Percentiles rank a stretch among this genome's conserved stretches.
phyloP scores from a whole-genome alignment of 35 echinoderm and acorn worm species.

The Ophioderma brevispina region DNA sequence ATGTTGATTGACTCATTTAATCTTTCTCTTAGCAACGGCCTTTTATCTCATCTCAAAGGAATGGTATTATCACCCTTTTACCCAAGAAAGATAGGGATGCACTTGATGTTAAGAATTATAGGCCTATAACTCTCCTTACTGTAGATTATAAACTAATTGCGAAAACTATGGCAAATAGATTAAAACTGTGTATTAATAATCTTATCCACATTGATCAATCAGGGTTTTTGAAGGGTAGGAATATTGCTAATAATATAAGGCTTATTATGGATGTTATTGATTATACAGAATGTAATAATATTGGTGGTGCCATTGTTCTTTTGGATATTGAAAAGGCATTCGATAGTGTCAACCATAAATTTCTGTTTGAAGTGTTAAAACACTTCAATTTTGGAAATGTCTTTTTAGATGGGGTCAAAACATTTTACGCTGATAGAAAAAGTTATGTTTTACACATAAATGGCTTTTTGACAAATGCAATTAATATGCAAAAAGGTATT shows the following conservation, averaged over 20 bases:
- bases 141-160: too few species aligned
- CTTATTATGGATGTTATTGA: not conserved
- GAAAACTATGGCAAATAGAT: not conserved
- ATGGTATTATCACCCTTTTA: too few species aligned
- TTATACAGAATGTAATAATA: not conserved
- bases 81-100: too few species aligned
- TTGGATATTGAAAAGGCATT: not conserved
- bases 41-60: conserved; percentile 2
- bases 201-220: conserved; percentile 1
- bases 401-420: not conserved
- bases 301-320: not conserved
- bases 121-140: too few species aligned
- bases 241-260: not conserved
- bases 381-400: conserved; percentile 19
- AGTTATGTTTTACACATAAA: not conserved
- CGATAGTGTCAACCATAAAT: not conserved
- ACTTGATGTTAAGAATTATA: too few species aligned
- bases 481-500: not conserved
- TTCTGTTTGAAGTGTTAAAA: conserved; percentile 6
- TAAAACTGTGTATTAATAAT: not conserved
- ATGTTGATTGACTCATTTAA: not conserved
- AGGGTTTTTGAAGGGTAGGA: not conserved
- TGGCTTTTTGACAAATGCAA: not conserved
- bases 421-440: not conserved
- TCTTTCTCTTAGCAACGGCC: not conserved